Base-by-base conservation (phyloP, 2,888 invertebrate genomes). In the Ectemnius lituratus region DNA sequence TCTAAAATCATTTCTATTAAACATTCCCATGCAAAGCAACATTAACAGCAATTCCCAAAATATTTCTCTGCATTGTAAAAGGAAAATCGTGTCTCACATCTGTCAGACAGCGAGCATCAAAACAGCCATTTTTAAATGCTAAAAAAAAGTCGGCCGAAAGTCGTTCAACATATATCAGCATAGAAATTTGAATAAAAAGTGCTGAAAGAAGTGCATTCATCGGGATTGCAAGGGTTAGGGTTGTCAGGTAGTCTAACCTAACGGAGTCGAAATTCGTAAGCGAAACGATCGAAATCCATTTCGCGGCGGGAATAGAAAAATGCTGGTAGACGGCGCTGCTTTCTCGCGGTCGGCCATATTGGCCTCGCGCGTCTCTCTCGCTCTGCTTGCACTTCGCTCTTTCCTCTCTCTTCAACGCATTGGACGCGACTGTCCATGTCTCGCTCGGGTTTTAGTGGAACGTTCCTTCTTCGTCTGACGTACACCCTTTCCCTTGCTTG, bases 281-380 rank as follows among this genome's bases (percentile, higher is more conserved):
- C 16, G 16, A 52, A 52, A 52, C 52, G 52, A 58, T 66, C 52
- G 72, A 70, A 72, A 75, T 73, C 45, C 58, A 69, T 61, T 83
- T 76, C 64, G 74, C 74, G 84, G 86, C 84, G 87, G 85, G 85
- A 88, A 88, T 85, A 84, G 81, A 88, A 90, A 90, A 90, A 87
- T 87, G 73, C 85, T 77, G 78, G 86, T 85, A 89, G 90, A 85
- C 85, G 90, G 89, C 90, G 89, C 89, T 89, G 79, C 70, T 75
- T 72, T 82, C 85, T 86, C 81, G 14, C 58, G 80, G 67, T 37
- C 85, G 79, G 89, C 90, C 90, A 90, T 90, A 75, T 89, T 90
- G 16, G 52, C 52, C 16, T 11, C 52, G 52, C 5, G 16, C 52
- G 52, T 52, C 52, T 52, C 52, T 52, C 16, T 52, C 52, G 5